A percentile compares a stretch with the other conserved stretches of the same genome.
Evolutionary conservation across 2,797 vertebrate species (phyloP).

Genomic region (Helostoma temminkii): DNA sequence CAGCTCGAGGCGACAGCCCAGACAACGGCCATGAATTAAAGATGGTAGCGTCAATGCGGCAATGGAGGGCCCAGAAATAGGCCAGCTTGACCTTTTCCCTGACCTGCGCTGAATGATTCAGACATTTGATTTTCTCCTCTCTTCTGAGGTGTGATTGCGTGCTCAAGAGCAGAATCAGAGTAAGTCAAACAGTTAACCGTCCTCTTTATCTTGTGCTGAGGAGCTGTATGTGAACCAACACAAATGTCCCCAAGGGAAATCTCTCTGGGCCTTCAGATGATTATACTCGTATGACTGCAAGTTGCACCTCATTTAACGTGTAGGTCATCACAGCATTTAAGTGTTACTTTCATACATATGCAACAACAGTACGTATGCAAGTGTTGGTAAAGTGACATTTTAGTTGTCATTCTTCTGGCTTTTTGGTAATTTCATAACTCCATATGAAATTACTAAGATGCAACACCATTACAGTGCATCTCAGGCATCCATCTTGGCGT

Average conservation of each 20-base stretch:
- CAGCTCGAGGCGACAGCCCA: slow-evolving; percentile 68
- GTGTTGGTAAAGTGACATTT: neutral
- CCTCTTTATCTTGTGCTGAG: slow-evolving; percentile 29
- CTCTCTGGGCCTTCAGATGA: slow-evolving; percentile 29
- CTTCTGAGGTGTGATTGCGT: slow-evolving; percentile 64
- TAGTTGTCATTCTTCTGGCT: neutral
- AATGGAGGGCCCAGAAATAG: slow-evolving; percentile 73
- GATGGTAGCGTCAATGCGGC: slow-evolving; percentile 70
- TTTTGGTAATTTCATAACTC: slow-evolving; percentile 19
- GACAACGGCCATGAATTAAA: slow-evolving; percentile 80
- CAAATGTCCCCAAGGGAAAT: slow-evolving; percentile 46
- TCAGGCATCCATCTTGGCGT: too few species aligned
- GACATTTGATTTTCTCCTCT: slow-evolving; percentile 72
- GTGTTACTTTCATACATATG: slow-evolving; percentile 5
- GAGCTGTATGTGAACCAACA: slow-evolving; percentile 45
- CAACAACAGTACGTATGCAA: slow-evolving; percentile 7
- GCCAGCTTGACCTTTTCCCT: slow-evolving; percentile 73
- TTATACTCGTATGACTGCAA: slow-evolving; percentile 38
- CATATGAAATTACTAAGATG: slow-evolving; percentile 4
- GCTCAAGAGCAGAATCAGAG: slow-evolving; percentile 52
- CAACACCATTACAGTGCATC: slow-evolving; percentile 3
- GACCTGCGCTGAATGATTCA: slow-evolving; percentile 74
- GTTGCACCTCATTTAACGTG: slow-evolving; percentile 38
- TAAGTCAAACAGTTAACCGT: slow-evolving; percentile 47
- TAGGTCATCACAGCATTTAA: slow-evolving; percentile 10